phyloP scores from a whole-genome alignment of 2,888 invertebrate species.

The Cynaeus angustus region DNA sequence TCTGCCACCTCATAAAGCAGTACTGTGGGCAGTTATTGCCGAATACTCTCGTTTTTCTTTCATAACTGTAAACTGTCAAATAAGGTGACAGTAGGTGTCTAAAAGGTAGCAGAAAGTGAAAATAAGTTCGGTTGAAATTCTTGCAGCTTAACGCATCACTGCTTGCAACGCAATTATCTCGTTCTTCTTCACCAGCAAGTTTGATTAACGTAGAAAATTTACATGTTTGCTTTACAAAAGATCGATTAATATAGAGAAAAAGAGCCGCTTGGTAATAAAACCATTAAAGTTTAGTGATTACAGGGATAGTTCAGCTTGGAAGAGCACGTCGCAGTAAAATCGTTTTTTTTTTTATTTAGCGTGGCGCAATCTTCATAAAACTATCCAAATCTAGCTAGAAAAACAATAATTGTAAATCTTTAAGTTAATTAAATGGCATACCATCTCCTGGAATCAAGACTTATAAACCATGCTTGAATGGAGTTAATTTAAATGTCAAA shows the following conservation, averaged over 20 bases:
- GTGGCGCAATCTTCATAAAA: constrained; percentile 1
- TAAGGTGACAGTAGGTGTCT: not conserved
- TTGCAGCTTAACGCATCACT: constrained; percentile 27
- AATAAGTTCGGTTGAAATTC: constrained; percentile 27
- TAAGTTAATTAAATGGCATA: constrained; percentile 2
- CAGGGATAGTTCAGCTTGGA: constrained; percentile 12
- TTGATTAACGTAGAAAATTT: constrained; percentile 16
- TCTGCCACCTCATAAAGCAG: constrained; percentile 14
- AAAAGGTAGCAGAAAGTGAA: constrained; percentile 28
- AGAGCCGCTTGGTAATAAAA: constrained; percentile 14
- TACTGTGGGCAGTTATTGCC: constrained; percentile 22
- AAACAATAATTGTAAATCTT: constrained; percentile 14
- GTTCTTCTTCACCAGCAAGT: constrained; percentile 25
- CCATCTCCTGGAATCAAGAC: not conserved
- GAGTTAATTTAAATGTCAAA: constrained; percentile 30
- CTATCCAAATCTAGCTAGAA: not conserved
- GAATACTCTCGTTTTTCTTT: constrained; percentile 34
- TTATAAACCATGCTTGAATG: constrained; percentile 17
- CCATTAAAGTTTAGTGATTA: constrained; percentile 16
- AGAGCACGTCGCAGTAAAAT: constrained; percentile 7
- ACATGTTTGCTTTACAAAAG: constrained; percentile 25
- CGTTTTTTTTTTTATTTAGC: not conserved
- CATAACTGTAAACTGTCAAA: constrained; percentile 23
- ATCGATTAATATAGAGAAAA: constrained; percentile 11
- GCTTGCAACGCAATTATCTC: constrained; percentile 32